These are phyloP conservation scores for Drosophila erecta DNA, from an alignment of 1,140 invertebrate genomes.

Conservation along the genomic window DNA sequence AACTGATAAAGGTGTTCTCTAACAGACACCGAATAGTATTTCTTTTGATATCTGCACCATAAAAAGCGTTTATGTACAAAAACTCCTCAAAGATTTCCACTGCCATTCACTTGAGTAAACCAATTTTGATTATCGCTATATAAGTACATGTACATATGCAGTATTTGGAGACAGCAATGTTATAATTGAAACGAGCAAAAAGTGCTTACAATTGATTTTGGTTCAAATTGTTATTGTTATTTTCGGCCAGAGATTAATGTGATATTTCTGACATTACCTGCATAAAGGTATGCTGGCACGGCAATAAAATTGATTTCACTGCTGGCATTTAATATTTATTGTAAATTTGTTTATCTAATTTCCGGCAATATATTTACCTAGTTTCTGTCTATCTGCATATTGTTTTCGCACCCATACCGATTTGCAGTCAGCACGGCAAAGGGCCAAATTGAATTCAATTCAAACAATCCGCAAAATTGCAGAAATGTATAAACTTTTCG, in stretches of 20 bases:
- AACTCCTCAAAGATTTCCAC: constrained; percentile 41
- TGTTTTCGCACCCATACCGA: constrained; percentile 16
- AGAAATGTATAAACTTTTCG: constrained; percentile 38
- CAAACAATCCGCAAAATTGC: constrained; percentile 35
- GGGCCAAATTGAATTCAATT: constrained; percentile 28
- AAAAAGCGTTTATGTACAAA: constrained; percentile 43
- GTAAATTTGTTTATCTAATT: constrained; percentile 51
- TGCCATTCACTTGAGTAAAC: constrained; percentile 50
- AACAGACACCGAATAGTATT: constrained; percentile 26
- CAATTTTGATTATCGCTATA: constrained; percentile 33
- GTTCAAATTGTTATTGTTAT: constrained; percentile 1
- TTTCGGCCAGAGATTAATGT: constrained; percentile 8
- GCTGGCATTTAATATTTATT: constrained; percentile 34
- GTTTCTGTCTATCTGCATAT: constrained; percentile 40
- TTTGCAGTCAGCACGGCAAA: constrained; percentile 6
- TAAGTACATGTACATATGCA: constrained; percentile 13
- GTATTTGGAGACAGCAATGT: not conserved
- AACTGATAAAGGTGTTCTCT: constrained; percentile 26
- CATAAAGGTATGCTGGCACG: constrained; percentile 11
- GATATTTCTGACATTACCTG: constrained; percentile 14
- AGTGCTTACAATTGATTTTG: constrained; percentile 2
- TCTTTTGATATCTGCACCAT: constrained; percentile 49
- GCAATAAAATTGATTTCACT: constrained; percentile 26
- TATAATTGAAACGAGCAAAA: not conserved
- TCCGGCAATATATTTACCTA: constrained; percentile 44